These are phyloP conservation scores for Apis cerana DNA, from an alignment of 1,140 invertebrate species.

Conservation along the genomic window DNA sequence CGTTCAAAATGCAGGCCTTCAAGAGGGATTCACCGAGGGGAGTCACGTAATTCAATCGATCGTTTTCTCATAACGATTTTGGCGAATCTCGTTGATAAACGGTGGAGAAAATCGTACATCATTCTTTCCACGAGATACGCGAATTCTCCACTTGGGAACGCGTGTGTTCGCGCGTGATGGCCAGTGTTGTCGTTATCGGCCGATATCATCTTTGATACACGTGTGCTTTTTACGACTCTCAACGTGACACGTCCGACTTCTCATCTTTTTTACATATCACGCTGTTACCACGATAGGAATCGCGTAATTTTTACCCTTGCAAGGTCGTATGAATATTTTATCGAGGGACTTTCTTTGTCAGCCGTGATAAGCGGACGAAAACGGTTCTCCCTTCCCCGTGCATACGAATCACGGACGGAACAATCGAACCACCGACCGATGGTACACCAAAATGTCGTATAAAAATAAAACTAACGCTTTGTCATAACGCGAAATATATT, in stretches of 20 bases:
- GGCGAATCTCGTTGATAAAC: constrained; percentile 20
- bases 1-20: not conserved
- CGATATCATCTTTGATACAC: constrained; percentile 32
- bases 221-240: constrained; percentile 26
- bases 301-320: constrained; percentile 25
- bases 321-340: constrained; percentile 41
- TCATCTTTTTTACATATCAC: constrained; percentile 39
- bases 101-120: constrained; percentile 1
- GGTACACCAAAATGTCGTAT: too few species aligned
- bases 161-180: not conserved
- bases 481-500: not conserved
- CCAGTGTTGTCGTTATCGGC: not conserved
- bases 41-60: constrained; percentile 21
- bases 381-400: not conserved
- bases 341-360: constrained; percentile 8
- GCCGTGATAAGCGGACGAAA: constrained; percentile 35
- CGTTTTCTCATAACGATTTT: not conserved
- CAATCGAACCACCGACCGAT: not conserved
- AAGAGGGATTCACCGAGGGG: constrained; percentile 5
- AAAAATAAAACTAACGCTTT: not conserved
- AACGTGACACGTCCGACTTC: constrained; percentile 33
- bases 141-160: not conserved
- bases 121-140: not conserved
- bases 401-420: constrained; percentile 16
- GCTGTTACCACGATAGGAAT: constrained; percentile 18